These are phyloP conservation scores for Odontamblyopus rebecca DNA, from an alignment of 2,797 vertebrate genomes.

Conservation along the genomic window DNA sequence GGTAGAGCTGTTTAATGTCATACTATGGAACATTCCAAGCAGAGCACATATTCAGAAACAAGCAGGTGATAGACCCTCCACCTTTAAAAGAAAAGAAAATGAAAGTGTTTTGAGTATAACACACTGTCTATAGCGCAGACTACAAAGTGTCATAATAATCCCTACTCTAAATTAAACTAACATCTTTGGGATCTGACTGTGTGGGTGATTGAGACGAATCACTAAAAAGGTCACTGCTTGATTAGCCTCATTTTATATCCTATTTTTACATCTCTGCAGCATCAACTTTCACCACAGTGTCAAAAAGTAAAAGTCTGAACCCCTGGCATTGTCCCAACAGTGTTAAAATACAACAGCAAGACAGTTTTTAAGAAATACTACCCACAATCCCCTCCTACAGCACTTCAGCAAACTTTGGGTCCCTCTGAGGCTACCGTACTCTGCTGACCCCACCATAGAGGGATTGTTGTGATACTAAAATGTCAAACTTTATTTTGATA, in stretches of 20 bases:
- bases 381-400: constrained; percentile 16
- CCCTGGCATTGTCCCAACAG: constrained; percentile 28
- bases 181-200: constrained; percentile 18
- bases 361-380: constrained; percentile 27
- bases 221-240: constrained; percentile 22
- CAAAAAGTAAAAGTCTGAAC: constrained; percentile 28
- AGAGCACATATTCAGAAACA: too few species aligned
- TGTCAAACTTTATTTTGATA: too few species aligned
- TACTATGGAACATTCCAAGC: too few species aligned
- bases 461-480: too few species aligned
- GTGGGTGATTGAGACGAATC: constrained; percentile 3
- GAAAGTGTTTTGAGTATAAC: too few species aligned
- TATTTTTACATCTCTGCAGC: constrained; percentile 17
- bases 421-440: background rate
- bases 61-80: too few species aligned
- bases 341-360: constrained; percentile 30
- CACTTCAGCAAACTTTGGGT: constrained; percentile 6
- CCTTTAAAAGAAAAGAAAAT: too few species aligned
- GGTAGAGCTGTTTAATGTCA: too few species aligned
- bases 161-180: background rate
- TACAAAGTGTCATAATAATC: too few species aligned
- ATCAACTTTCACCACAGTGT: constrained; percentile 11
- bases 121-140: too few species aligned
- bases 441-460: constrained; percentile 1
- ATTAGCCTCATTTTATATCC: constrained; percentile 22